Conservation (phyloP, 2,113 vertebrate genomes). For the Microcebus ravelobensis region DNA sequence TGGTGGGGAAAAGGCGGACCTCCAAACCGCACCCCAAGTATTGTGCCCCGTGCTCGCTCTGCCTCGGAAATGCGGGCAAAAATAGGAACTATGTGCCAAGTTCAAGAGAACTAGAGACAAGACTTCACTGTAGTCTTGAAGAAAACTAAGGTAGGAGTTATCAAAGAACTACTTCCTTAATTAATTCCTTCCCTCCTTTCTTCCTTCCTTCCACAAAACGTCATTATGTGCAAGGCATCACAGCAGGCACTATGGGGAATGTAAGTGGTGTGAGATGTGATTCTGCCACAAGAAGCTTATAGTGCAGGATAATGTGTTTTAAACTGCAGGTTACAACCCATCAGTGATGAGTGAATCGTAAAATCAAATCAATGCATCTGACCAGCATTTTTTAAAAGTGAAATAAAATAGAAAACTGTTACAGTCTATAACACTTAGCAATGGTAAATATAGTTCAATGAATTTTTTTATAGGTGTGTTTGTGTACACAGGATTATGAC, state of each 20-base stretch:
- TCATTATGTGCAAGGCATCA: not conserved
- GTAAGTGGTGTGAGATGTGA: not conserved
- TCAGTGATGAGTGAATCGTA: not conserved
- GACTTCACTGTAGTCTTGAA: not conserved
- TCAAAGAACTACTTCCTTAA: not conserved
- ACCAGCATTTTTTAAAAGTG: not conserved
- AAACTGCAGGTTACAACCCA: not conserved
- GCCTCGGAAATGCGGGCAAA: not conserved
- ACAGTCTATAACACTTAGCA: not conserved
- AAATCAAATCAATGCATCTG: not conserved
- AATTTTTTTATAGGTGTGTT: not conserved
- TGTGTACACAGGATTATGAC: not conserved
- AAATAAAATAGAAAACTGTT: not conserved
- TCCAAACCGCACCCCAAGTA: not conserved
- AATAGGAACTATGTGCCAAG: not conserved
- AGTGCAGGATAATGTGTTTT: not conserved
- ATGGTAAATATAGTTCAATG: not conserved
- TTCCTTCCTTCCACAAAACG: not conserved
- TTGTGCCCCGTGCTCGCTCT: not conserved
- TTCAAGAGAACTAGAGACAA: slow-evolving; percentile 22
- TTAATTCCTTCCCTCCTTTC: not conserved
- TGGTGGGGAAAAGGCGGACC: not conserved
- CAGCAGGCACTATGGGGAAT: not conserved
- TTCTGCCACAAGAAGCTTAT: not conserved
- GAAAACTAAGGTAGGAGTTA: not conserved